phyloP scores from a whole-genome alignment of 2,113 vertebrate genomes.

The Scalopus aquaticus region DNA sequence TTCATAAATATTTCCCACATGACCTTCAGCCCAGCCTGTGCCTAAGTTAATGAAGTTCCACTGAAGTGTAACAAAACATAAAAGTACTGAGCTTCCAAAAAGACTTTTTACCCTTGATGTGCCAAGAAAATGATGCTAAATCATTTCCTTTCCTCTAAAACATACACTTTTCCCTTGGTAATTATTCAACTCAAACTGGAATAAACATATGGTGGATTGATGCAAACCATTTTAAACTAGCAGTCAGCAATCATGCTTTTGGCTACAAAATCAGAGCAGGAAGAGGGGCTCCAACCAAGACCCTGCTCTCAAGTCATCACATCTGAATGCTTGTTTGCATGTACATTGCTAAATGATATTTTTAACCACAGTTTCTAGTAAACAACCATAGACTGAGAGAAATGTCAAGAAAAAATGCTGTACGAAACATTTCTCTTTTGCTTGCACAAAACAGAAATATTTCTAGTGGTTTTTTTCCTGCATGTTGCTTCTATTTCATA shows the following conservation, averaged over 20 bases:
- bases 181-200: neutral
- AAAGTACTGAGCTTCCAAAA: neutral
- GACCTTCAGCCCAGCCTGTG: neutral
- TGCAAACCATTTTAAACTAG: neutral
- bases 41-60: slow-evolving; percentile 24
- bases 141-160: slow-evolving; percentile 46
- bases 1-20: neutral
- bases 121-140: neutral
- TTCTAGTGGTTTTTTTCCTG: neutral
- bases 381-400: neutral
- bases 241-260: neutral
- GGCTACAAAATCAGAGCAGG: neutral
- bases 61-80: neutral
- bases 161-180: neutral
- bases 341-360: neutral
- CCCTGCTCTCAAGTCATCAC: neutral
- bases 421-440: neutral
- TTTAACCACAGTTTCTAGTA: neutral
- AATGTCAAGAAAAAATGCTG: neutral
- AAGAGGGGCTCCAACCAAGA: neutral
- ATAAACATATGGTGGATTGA: neutral
- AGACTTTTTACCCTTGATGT: slow-evolving; percentile 1
- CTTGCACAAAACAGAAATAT: neutral
- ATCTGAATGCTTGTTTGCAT: neutral
- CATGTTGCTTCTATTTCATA: neutral